Evolutionary conservation across 2,888 invertebrate species (phyloP).

Genomic region (Aleiodes alternator): DNA sequence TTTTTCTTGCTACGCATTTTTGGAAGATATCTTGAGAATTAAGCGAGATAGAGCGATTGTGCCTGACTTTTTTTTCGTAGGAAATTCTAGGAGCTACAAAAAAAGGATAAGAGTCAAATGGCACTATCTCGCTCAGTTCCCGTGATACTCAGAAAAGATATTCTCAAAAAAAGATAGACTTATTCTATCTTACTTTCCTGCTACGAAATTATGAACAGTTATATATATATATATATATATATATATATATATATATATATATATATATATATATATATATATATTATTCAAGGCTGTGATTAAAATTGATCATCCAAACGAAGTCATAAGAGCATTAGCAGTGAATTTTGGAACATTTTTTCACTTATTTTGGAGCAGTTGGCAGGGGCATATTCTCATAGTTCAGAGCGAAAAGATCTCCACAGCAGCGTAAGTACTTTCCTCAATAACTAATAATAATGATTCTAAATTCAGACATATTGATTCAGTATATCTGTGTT

Average conservation of each 20-base stretch:
- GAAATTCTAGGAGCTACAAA: no score
- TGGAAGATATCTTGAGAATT: no score
- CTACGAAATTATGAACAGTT: not conserved
- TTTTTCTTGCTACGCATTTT: no score
- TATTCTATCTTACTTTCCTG: not conserved
- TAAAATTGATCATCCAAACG: conserved; percentile 46
- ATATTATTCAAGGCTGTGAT: conserved; percentile 35
- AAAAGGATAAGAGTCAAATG: no score
- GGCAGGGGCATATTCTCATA: conserved; percentile 51
- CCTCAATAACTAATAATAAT: not conserved
- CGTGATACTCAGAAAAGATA: no score
- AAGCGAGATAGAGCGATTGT: no score
- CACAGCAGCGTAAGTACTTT: conserved; percentile 45
- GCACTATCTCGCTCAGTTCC: no score
- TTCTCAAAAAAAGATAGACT: no score
- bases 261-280: no score
- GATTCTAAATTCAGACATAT: not conserved
- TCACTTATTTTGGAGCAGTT: conserved; percentile 53
- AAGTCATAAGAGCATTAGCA: conserved; percentile 44
- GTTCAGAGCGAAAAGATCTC: conserved; percentile 47
- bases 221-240: no score
- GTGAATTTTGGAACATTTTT: conserved; percentile 46
- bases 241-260: no score
- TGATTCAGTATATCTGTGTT: not conserved
- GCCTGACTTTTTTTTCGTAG: no score